phyloP scores from a whole-genome alignment of 1,140 invertebrate genomes.

The Meteorus sp. region DNA sequence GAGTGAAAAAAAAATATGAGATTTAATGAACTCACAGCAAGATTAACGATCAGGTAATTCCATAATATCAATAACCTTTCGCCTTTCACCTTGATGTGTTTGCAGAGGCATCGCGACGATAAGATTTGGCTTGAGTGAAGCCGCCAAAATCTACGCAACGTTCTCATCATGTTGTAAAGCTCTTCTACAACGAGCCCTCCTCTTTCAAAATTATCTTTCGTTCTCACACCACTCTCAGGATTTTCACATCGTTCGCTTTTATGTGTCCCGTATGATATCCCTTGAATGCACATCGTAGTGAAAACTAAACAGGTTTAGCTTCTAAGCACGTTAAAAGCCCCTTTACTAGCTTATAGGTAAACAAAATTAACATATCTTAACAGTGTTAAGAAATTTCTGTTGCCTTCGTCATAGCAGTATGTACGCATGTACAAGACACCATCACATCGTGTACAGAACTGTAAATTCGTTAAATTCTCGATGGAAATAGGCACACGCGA shows the following conservation, averaged over 20 bases:
- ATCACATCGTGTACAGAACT: slow-evolving; percentile 7
- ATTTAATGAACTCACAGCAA: not conserved
- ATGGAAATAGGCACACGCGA: slow-evolving; percentile 7
- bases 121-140: slow-evolving; percentile 1
- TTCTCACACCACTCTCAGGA: not conserved
- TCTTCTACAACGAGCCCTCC: too few relatives aligned
- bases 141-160: not conserved
- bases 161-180: not conserved
- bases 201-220: not conserved
- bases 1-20: not conserved
- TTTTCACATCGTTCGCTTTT: too few relatives aligned
- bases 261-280: slow-evolving; percentile 13
- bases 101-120: slow-evolving; percentile 9
- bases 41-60: not conserved
- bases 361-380: slow-evolving; percentile 62
- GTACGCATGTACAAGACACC: not conserved
- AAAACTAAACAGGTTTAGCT: slow-evolving; percentile 61
- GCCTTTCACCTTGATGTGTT: not conserved
- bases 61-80: not conserved
- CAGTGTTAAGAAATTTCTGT: slow-evolving; percentile 60
- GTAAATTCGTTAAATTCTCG: not conserved
- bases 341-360: slow-evolving; percentile 62
- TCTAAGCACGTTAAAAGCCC: slow-evolving; percentile 56
- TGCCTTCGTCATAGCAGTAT: too few relatives aligned
- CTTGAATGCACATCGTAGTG: slow-evolving; percentile 39